A percentile compares a stretch with the other conserved stretches of the same genome.
Evolutionary conservation across 2,888 invertebrate species (phyloP).

Genomic region (Piscicola geometra): DNA sequence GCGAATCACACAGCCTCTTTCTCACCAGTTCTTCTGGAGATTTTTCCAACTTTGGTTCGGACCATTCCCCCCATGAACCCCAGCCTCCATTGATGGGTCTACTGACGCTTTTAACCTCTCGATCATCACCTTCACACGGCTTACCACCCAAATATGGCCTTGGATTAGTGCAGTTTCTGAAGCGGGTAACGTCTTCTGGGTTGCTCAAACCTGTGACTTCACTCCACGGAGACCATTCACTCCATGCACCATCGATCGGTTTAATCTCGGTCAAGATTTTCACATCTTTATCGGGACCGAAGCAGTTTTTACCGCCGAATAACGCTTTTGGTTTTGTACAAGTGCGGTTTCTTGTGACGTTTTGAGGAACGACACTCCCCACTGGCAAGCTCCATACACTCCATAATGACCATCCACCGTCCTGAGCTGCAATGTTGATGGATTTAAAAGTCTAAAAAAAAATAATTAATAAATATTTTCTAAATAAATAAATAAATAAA

Average conservation of each 20-base stretch:
- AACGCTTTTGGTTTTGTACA: neutral
- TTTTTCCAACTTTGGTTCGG: neutral
- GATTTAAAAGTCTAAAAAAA: too few relatives aligned
- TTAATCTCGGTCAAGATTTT: neutral
- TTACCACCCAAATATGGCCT: neutral
- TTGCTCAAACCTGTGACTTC: neutral
- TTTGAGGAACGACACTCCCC: neutral
- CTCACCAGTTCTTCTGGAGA: neutral
- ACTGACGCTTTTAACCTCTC: neutral
- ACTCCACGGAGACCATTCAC: neutral
- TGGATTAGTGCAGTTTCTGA: neutral
- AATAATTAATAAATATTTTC: too few relatives aligned
- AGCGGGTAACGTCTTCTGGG: neutral
- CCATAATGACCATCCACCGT: slow-evolving; percentile 26
- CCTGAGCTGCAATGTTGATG: too few relatives aligned
- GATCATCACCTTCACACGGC: neutral
- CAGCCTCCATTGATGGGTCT: slow-evolving; percentile 11
- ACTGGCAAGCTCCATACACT: slow-evolving; percentile 14
- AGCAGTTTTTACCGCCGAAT: neutral
- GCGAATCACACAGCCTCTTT: slow-evolving; percentile 20
- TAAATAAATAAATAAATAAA: too few relatives aligned
- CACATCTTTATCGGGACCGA: neutral
- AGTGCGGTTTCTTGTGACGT: neutral
- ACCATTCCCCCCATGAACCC: slow-evolving; percentile 22
- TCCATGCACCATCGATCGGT: slow-evolving; percentile 8